Evolutionary conservation across 2,113 vertebrate species (phyloP).

Genomic region (Gracilinanus agilis): DNA sequence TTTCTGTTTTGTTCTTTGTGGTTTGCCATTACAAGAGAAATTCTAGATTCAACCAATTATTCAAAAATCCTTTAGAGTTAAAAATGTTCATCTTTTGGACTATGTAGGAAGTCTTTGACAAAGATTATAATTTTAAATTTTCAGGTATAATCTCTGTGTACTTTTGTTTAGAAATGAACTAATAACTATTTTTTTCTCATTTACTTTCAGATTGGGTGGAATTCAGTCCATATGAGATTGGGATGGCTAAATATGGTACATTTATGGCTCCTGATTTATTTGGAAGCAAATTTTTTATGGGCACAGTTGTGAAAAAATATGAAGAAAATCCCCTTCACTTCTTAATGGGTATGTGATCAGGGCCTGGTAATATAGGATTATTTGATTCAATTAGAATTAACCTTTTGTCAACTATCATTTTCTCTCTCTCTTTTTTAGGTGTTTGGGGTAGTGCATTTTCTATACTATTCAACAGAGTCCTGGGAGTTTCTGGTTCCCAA

Average conservation of each 20-base stretch:
- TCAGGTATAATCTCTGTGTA: neutral
- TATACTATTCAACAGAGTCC: conserved; percentile 97
- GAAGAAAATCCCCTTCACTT: conserved; percentile 98
- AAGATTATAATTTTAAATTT: neutral
- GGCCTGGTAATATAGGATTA: neutral
- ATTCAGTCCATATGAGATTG: conserved; percentile 97
- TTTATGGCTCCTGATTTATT: conserved; percentile 98
- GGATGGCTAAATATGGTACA: conserved; percentile 99
- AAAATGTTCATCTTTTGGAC: neutral
- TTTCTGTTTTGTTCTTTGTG: too few relatives aligned
- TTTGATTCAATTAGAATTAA: conserved; percentile 6
- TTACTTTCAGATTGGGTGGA: conserved; percentile 96
- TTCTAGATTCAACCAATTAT: too few relatives aligned
- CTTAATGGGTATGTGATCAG: conserved; percentile 93
- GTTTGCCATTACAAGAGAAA: too few relatives aligned
- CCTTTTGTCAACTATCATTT: neutral
- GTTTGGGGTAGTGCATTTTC: conserved; percentile 99
- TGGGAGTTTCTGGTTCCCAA: conserved; percentile 91
- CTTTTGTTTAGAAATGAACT: conserved; percentile 15
- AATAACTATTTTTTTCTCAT: conserved; percentile 13
- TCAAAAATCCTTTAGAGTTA: too few relatives aligned
- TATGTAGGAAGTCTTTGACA: neutral
- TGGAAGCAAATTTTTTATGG: conserved; percentile 99
- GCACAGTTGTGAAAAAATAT: conserved; percentile 94
- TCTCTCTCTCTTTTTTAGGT: conserved; percentile 84